Percentiles rank a stretch among this genome's conserved stretches.
Conservation (phyloP, 2,797 vertebrate genomes). For the Falco columbarius region DNA sequence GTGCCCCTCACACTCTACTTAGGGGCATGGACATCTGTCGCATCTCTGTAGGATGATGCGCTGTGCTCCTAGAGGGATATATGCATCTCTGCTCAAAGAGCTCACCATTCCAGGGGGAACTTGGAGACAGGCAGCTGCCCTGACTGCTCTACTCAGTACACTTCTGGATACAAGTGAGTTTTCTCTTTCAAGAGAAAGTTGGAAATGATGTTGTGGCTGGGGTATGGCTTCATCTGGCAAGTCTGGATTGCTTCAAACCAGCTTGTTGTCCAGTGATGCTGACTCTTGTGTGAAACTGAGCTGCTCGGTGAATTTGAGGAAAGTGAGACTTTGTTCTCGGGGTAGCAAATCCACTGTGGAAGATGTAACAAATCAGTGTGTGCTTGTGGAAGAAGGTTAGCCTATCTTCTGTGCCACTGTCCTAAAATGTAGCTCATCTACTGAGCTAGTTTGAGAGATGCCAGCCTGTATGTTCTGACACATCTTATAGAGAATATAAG, state of each 20-base stretch:
- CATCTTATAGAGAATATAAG: background rate
- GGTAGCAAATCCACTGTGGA: background rate
- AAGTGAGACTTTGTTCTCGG: background rate
- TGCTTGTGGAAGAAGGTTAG: background rate
- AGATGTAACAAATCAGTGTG: background rate
- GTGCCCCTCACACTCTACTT: rapidly evolving
- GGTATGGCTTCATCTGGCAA: background rate
- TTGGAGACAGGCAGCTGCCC: background rate
- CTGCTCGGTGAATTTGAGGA: background rate
- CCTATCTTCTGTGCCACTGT: background rate
- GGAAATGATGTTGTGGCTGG: rapidly evolving
- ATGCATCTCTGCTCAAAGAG: background rate
- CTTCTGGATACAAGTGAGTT: background rate
- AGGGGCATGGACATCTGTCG: background rate
- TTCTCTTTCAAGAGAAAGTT: background rate
- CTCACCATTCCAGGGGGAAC: rapidly evolving
- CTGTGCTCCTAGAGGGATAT: background rate
- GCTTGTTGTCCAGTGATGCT: background rate
- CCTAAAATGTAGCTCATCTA: background rate
- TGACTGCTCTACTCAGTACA: background rate
- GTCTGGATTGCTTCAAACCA: background rate
- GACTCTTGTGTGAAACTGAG: background rate
- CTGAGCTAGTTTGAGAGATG: background rate
- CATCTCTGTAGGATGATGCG: background rate
- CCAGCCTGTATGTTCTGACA: background rate